phyloP scores from a whole-genome alignment of 2,113 vertebrate species.

The Semicossyphus pulcher region DNA sequence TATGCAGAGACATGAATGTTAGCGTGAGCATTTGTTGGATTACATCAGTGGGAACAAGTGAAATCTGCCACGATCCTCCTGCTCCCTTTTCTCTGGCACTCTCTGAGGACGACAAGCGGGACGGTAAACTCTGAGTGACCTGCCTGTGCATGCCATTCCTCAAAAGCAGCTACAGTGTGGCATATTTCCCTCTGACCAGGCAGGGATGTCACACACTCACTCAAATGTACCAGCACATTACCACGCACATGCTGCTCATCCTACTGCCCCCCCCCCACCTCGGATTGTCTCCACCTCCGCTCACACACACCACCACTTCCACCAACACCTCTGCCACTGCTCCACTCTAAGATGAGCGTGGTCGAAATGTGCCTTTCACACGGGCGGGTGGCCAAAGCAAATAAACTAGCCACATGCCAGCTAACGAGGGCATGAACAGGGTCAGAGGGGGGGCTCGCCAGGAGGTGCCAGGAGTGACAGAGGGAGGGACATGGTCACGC shows the following conservation, averaged over 20 bases:
- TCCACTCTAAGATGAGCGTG: conserved; percentile 52
- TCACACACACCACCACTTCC: conserved; percentile 17
- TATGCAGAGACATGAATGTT: conserved; percentile 52
- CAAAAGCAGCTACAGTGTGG: conserved; percentile 61
- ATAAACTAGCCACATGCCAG: conserved; percentile 80
- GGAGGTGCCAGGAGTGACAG: conserved; percentile 78
- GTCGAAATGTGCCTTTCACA: conserved; percentile 77
- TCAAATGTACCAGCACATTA: conserved; percentile 35
- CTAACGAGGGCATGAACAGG: conserved; percentile 80
- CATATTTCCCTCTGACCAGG: conserved; percentile 66
- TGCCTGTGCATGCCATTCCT: conserved; percentile 65
- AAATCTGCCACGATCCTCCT: conserved; percentile 36
- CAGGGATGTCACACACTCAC: conserved; percentile 52
- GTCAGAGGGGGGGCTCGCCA: conserved; percentile 66
- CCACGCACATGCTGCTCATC: conserved; percentile 42
- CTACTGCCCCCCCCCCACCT: not conserved
- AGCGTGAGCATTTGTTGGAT: conserved; percentile 58
- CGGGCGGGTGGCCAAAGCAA: conserved; percentile 79
- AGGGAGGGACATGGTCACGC: conserved; percentile 83
- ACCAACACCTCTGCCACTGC: conserved; percentile 52
- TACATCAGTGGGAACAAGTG: conserved; percentile 63
- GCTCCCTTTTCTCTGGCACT: conserved; percentile 42
- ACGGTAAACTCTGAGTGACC: conserved; percentile 79
- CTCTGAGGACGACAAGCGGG: conserved; percentile 35
- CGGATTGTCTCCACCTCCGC: conserved; percentile 4